These are phyloP conservation scores for Gila orcuttii DNA, from an alignment of 2,113 vertebrate genomes.

Conservation along the genomic window DNA sequence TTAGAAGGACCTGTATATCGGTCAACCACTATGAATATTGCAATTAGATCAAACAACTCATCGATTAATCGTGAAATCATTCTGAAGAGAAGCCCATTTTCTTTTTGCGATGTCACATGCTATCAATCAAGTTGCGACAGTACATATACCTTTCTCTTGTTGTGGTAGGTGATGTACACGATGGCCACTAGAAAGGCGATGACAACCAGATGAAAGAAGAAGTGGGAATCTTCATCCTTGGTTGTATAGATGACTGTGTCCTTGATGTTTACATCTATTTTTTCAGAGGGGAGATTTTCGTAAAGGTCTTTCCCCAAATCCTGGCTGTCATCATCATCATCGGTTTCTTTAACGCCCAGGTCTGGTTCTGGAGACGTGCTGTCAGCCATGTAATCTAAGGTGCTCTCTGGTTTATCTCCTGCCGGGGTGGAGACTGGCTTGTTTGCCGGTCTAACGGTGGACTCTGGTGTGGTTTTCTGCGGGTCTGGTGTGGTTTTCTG, in stretches of 20 bases:
- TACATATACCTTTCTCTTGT: conserved; percentile 90
- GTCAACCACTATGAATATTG: too few relatives aligned
- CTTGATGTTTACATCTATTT: conserved; percentile 63
- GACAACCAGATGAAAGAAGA: conserved; percentile 92
- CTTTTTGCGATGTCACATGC: background rate
- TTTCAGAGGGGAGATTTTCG: conserved; percentile 42
- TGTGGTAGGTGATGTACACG: conserved; percentile 94
- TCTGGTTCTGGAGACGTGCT: background rate
- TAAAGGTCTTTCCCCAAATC: too few relatives aligned
- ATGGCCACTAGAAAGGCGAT: conserved; percentile 90
- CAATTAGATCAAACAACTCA: too few relatives aligned
- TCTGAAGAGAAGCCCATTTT: too few relatives aligned
- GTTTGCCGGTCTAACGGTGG: background rate
- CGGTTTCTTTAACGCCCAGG: background rate
- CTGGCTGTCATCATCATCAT: background rate
- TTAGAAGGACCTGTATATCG: too few relatives aligned
- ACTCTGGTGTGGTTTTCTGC: background rate
- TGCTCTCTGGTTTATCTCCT: background rate
- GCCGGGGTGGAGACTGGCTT: background rate
- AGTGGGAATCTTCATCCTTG: conserved; percentile 90
- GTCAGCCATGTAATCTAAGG: background rate
- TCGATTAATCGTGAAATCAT: too few relatives aligned
- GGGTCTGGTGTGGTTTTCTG: background rate
- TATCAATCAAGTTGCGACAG: background rate
- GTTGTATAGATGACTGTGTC: conserved; percentile 68